Evolutionary conservation across 23 tunicate genomes (phyloP).

Genomic region (Clavelina lepadiformis): DNA sequence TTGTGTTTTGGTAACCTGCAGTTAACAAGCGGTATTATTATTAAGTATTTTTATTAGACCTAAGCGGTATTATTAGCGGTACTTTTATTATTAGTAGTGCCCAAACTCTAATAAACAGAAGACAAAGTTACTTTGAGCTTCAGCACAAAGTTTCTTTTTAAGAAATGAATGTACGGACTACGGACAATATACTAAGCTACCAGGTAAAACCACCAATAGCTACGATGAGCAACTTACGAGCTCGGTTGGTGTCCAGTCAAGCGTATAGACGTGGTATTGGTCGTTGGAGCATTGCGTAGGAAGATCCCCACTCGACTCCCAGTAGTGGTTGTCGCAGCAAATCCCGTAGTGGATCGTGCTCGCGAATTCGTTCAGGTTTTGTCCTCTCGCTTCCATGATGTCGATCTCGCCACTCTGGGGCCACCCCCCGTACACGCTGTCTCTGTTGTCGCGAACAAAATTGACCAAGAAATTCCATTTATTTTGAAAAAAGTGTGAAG

Average conservation of each 20-base stretch:
- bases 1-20: too few relatives aligned
- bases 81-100: too few relatives aligned
- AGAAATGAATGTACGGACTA: too few relatives aligned
- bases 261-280: slow-evolving; percentile 76
- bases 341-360: slow-evolving; percentile 98
- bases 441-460: slow-evolving; percentile 28
- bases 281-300: slow-evolving; percentile 54
- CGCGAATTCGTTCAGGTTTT: slow-evolving; percentile 46
- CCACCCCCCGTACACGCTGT: slow-evolving; percentile 91
- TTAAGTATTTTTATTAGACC: too few relatives aligned
- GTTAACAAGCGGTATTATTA: too few relatives aligned
- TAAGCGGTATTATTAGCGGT: too few relatives aligned
- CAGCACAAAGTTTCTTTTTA: too few relatives aligned
- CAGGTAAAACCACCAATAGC: too few relatives aligned
- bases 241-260: slow-evolving; percentile 97
- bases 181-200: too few relatives aligned
- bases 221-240: slow-evolving; percentile 52
- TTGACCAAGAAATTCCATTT: neutral
- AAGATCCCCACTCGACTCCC: slow-evolving; percentile 80
- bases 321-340: slow-evolving; percentile 95
- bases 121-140: too few relatives aligned
- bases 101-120: too few relatives aligned
- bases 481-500: neutral
- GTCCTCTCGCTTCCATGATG: slow-evolving; percentile 94
- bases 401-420: slow-evolving; percentile 99